Conservation (phyloP, 2,888 invertebrate species). For the Aleiodes testaceus region DNA sequence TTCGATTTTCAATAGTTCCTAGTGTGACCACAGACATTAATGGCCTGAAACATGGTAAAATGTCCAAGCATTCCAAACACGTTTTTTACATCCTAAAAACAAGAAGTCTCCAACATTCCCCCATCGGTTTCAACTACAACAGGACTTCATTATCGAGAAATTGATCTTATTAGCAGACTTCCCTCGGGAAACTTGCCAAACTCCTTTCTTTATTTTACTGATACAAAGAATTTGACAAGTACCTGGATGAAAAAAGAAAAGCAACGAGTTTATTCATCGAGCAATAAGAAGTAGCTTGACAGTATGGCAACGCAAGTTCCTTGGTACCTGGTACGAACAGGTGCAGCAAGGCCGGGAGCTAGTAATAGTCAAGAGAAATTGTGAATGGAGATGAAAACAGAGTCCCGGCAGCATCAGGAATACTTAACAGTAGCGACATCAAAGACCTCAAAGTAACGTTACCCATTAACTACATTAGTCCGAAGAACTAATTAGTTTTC, state of each 20-base stretch:
- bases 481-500: conserved; percentile 59
- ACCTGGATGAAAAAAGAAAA: background rate
- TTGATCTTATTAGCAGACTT: conserved; percentile 68
- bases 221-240: conserved; percentile 2
- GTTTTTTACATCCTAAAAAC: conserved; percentile 6
- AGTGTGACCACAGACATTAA: conserved; percentile 26
- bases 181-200: conserved; percentile 49
- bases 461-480: conserved; percentile 57
- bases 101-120: conserved; percentile 2
- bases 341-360: conserved; percentile 34
- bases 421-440: conserved; percentile 57
- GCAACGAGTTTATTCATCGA: conserved; percentile 23
- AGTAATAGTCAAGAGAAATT: conserved; percentile 34
- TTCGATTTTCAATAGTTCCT: background rate
- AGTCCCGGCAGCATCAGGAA: conserved; percentile 47
- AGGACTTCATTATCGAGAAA: conserved; percentile 70
- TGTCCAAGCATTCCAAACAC: background rate
- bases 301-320: conserved; percentile 7
- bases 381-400: conserved; percentile 29
- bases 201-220: conserved; percentile 33
- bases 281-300: conserved; percentile 26
- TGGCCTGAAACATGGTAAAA: conserved; percentile 15
- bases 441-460: conserved; percentile 54
- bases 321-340: conserved; percentile 29
- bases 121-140: conserved; percentile 46